These are phyloP conservation scores for Aphodius sticticus DNA, from an alignment of 2,888 invertebrate species.

Conservation along the genomic window DNA sequence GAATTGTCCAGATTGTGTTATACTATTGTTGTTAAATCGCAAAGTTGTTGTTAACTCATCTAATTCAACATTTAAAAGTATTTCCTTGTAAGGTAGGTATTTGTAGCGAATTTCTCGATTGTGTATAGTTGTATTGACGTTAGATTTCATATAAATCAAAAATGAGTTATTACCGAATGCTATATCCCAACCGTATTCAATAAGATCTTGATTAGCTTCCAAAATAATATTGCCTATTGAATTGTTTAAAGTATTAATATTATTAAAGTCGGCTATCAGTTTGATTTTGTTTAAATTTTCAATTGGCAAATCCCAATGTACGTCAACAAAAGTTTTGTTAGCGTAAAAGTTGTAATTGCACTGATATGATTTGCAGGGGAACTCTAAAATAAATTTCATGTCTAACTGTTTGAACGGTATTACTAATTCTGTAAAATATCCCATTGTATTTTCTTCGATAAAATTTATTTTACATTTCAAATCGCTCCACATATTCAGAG, in stretches of 20 bases:
- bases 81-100: not conserved
- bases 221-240: slow-evolving; percentile 17
- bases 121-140: not conserved
- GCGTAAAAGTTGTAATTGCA: slow-evolving; percentile 33
- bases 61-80: not conserved
- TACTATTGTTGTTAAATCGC: not conserved
- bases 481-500: slow-evolving; percentile 30
- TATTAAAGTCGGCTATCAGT: slow-evolving; percentile 10
- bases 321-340: slow-evolving; percentile 28
- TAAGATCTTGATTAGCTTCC: slow-evolving; percentile 27
- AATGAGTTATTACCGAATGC: not conserved
- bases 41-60: not conserved
- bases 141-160: slow-evolving; percentile 13
- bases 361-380: slow-evolving; percentile 33
- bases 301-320: slow-evolving; percentile 37
- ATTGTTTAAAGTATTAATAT: slow-evolving; percentile 19
- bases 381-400: slow-evolving; percentile 15
- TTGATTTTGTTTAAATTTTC: slow-evolving; percentile 30
- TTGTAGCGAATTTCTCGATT: not conserved
- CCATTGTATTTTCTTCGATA: slow-evolving; percentile 26
- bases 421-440: slow-evolving; percentile 27
- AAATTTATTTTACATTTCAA: slow-evolving; percentile 22
- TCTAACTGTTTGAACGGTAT: slow-evolving; percentile 9
- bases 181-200: slow-evolving; percentile 10
- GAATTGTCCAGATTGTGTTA: not conserved